These are phyloP conservation scores for Setophaga kirtlandii DNA, from an alignment of 2,113 vertebrate genomes.

Conservation along the genomic window DNA sequence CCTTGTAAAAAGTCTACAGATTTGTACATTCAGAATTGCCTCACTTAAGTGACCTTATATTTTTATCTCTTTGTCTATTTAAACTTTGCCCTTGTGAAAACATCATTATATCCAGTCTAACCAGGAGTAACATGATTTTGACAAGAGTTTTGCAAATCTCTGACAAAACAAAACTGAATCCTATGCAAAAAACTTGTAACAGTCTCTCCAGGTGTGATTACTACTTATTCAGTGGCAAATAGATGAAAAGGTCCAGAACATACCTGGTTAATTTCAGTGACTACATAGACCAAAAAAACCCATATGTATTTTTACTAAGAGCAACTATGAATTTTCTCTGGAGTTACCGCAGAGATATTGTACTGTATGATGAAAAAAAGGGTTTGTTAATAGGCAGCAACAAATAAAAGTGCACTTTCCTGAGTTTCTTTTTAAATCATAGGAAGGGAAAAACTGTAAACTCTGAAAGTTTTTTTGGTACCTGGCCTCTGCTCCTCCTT, in stretches of 20 bases:
- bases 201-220: background rate
- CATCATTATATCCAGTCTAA: conserved; percentile 19
- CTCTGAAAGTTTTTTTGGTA: background rate
- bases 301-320: background rate
- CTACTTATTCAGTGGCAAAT: background rate
- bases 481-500: background rate
- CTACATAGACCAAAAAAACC: background rate
- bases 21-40: conserved; percentile 32
- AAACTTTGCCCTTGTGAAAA: conserved; percentile 49
- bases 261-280: background rate
- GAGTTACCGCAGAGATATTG: background rate
- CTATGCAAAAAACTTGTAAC: background rate
- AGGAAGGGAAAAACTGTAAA: background rate
- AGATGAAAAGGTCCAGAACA: background rate
- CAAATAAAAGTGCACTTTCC: background rate
- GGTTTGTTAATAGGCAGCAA: background rate
- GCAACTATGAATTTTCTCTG: background rate
- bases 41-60: conserved; percentile 48
- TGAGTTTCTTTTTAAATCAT: background rate
- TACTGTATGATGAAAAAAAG: background rate
- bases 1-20: conserved; percentile 26
- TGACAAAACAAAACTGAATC: conserved; percentile 25
- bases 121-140: background rate
- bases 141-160: conserved; percentile 2
- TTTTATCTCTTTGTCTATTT: conserved; percentile 45